Evolutionary conservation across 2,888 invertebrate species (phyloP).

Genomic region (Pollenia angustigena): DNA sequence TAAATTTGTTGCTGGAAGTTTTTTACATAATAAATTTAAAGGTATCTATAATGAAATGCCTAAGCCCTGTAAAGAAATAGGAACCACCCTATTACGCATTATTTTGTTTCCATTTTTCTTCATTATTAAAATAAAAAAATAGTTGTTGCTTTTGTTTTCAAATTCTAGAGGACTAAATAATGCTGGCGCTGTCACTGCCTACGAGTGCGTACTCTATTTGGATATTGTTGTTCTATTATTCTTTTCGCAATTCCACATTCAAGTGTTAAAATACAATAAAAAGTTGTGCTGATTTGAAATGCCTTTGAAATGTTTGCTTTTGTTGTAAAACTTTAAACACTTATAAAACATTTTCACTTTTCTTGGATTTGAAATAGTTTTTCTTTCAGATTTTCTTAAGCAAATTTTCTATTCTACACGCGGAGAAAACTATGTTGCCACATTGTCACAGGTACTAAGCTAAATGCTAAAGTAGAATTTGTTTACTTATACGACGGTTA

Average conservation of each 20-base stretch:
- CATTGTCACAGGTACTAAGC: background rate
- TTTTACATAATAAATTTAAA: background rate
- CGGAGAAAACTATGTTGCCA: too few species aligned
- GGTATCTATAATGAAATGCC: background rate
- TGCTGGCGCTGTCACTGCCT: slow-evolving; percentile 10
- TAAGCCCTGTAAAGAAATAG: slow-evolving; percentile 1
- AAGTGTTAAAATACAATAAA: background rate
- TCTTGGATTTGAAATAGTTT: slow-evolving; percentile 10
- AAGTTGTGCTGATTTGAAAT: background rate
- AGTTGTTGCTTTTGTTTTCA: slow-evolving; percentile 49
- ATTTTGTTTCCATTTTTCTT: slow-evolving; percentile 8
- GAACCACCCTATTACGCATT: background rate
- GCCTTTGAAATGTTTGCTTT: background rate
- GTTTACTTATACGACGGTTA: too few species aligned
- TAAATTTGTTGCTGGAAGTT: too few species aligned
- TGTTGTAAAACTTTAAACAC: background rate
- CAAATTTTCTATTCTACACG: too few species aligned
- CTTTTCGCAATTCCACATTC: slow-evolving; percentile 9
- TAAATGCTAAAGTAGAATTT: background rate
- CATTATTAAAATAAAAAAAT: background rate
- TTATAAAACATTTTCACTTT: slow-evolving; percentile 31
- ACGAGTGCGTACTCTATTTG: background rate
- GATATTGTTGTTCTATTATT: background rate
- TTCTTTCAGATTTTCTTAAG: too few species aligned
- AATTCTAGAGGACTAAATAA: background rate